Evolutionary conservation across 2,113 vertebrate genomes (phyloP), one percentile per base, ranked within the genome.

Genomic region (Mesembrinibis cayennensis): DNA sequence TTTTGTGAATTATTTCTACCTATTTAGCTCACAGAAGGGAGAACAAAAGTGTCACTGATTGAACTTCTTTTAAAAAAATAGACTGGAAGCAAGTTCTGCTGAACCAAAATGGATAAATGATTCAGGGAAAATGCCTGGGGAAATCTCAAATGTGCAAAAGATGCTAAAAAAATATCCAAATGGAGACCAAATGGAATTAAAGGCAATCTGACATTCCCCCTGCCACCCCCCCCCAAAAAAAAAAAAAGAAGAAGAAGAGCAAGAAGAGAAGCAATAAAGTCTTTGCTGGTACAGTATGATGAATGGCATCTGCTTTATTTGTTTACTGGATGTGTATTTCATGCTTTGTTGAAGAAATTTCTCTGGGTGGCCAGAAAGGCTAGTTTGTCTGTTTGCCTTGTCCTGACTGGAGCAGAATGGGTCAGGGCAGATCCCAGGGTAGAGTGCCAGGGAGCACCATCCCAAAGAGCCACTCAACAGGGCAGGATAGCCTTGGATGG

Each of bases 201-300:
- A 89, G 22, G 10, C 8, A 80, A n/a, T 42, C 16, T 87, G 34
- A n/a, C 9, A 53, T 32, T 22, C 58, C 25, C 6, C 2, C 7
- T 1, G 40, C 5, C 5, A 8, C 6, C 7, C 6, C 3, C 3
- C 7, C 4, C 15, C 10, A 30, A 67, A 20, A 30, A 16, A 30
- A 15, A 20, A 12, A 59, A 27, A 17, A 12, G n/a, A 40, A 23
- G 29, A 49, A 19, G 38, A 8, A 8, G 7, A 6, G 8, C 30
- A 63, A 29, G 15, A 52, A 59, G 4, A 58, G 6, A n/a, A 42
- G 14, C 8, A 47, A 26, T 16, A 16, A 53, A 53, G 4, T 40
- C 23, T 59, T 52, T 59, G 5, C 52, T 79, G 30, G 30, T 61
- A 55, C 18, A 42, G 9, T 32, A 22, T 44, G 29, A 34, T 80